A percentile compares a stretch with the other conserved stretches of the same genome.
Evolutionary conservation across 30 jellyfish, hydroid and myxozoan species (phyloP).

Genomic region (Aurelia coerulea): DNA sequence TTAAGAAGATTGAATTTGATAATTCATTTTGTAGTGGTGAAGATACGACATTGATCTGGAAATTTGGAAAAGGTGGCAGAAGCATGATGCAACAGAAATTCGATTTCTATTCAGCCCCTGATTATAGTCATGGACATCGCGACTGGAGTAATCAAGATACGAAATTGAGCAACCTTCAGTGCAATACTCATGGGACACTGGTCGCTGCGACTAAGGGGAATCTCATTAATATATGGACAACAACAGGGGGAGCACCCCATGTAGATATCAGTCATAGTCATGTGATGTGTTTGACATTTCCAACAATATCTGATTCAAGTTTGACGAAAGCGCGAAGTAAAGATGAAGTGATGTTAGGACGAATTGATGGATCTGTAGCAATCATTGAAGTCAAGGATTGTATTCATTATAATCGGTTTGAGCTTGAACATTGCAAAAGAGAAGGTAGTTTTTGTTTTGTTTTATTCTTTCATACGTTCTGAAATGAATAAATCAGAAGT

Average conservation of each 20-base stretch:
- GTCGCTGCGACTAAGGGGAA: conserved; percentile 71
- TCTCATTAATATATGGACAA: conserved; percentile 59
- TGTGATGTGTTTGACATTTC: conserved; percentile 83
- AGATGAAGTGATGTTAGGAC: conserved; percentile 73
- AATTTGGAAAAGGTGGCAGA: conserved; percentile 68
- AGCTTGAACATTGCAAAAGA: conserved; percentile 79
- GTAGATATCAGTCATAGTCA: conserved; percentile 72
- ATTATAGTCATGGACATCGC: conserved; percentile 72
- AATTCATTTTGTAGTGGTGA: conserved; percentile 57
- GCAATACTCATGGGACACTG: conserved; percentile 65
- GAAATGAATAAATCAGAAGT: no score
- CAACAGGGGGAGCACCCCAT: conserved; percentile 74
- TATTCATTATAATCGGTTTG: conserved; percentile 44
- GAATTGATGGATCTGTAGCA: conserved; percentile 81
- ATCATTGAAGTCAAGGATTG: conserved; percentile 62
- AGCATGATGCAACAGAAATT: conserved; percentile 76
- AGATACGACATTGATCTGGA: conserved; percentile 67
- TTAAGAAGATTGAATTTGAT: no score
- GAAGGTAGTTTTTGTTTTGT: conserved; percentile 19
- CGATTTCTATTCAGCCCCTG: conserved; percentile 53
- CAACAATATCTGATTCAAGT: conserved; percentile 52
- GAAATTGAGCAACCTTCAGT: conserved; percentile 21
- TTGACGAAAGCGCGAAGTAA: conserved; percentile 48
- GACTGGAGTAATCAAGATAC: conserved; percentile 66
- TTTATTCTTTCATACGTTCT: no score